Base-by-base conservation (phyloP, 2,888 invertebrate genomes). In the Sarcophaga variegata region DNA sequence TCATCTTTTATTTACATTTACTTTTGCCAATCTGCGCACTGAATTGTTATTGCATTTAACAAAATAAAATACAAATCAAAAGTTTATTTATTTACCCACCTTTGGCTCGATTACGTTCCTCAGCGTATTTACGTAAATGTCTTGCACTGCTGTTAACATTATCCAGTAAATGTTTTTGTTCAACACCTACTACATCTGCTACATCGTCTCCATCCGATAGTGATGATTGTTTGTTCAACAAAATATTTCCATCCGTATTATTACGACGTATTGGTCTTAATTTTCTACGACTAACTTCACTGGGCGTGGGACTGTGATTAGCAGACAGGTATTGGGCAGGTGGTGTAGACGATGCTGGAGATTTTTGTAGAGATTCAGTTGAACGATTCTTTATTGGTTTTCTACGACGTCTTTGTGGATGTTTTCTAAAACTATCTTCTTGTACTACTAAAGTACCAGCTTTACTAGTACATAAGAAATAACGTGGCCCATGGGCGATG, bases 371-470 rank as follows among this genome's bases (percentile, higher is more conserved):
- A 6, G 85, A 49, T 45, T 86, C 88, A 12, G 81, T 64, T 0
- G 91, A 91, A 37, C 90, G 88, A 72, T 81, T 59, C 69, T 83
- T 88, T 11, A 70, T 22, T 3, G 72, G 67, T 17, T 89, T 89
- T 10, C 88, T 90, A 20, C 93, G 90, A 10, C 93, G 92, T 64
- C 91, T 89, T 71, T 91, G 90, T 22, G 92, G 92, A 84, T 90
- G 90, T 0, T 90, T 89, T 63, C 87, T 90, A 67, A 94, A 93
- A 90, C 92, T 94, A 79, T 95, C 94, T 81, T 94, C 94, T 77
- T 93, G 93, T 78, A 95, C 93, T 81, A 95, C 92, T 88, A 95
- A 90, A 59, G 95, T 95, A 47, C 95, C 95, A 17, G 95, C 95
- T 85, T 94, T 94, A 89, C 94, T 94, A 49, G 94, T 94, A 88